Evolutionary conservation across 2,888 invertebrate genomes (phyloP).

Genomic region (Ormia ochracea): DNA sequence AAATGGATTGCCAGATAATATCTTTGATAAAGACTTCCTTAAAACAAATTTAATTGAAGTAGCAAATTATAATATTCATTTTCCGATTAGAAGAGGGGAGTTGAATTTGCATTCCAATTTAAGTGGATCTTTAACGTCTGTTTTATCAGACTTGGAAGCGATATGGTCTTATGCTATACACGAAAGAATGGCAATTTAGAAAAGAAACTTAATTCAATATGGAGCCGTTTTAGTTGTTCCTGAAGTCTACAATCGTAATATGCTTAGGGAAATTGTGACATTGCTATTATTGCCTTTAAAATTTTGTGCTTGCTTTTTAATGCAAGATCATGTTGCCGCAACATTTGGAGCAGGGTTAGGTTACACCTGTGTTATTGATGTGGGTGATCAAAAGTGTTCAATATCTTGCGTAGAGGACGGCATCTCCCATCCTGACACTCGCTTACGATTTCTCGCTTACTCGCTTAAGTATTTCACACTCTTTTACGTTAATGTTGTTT

Average conservation of each 20-base stretch:
- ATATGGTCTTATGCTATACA: constrained; percentile 92
- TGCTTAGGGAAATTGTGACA: constrained; percentile 90
- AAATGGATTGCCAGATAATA: constrained; percentile 12
- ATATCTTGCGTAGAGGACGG: constrained; percentile 98
- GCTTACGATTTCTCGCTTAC: constrained; percentile 91
- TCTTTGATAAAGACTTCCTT: constrained; percentile 69
- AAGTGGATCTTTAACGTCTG: constrained; percentile 90
- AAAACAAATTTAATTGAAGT: constrained; percentile 74
- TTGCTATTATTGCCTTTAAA: constrained; percentile 88
- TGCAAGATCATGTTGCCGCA: constrained; percentile 87
- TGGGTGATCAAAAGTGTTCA: constrained; percentile 96
- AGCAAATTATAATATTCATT: constrained; percentile 90
- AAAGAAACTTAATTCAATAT: constrained; percentile 84
- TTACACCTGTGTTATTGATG: constrained; percentile 95
- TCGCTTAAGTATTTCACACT: constrained; percentile 92
- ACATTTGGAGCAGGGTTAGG: constrained; percentile 90
- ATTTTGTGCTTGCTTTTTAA: constrained; percentile 84
- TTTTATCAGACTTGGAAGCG: constrained; percentile 89
- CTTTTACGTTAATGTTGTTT: constrained; percentile 92
- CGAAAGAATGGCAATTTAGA: constrained; percentile 85
- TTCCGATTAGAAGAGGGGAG: constrained; percentile 92
- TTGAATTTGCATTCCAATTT: constrained; percentile 89
- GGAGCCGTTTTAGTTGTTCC: constrained; percentile 92
- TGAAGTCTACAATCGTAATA: constrained; percentile 90
- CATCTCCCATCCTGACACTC: constrained; percentile 91